phyloP scores from a whole-genome alignment of 2,113 vertebrate genomes.

The Salminus brasiliensis region DNA sequence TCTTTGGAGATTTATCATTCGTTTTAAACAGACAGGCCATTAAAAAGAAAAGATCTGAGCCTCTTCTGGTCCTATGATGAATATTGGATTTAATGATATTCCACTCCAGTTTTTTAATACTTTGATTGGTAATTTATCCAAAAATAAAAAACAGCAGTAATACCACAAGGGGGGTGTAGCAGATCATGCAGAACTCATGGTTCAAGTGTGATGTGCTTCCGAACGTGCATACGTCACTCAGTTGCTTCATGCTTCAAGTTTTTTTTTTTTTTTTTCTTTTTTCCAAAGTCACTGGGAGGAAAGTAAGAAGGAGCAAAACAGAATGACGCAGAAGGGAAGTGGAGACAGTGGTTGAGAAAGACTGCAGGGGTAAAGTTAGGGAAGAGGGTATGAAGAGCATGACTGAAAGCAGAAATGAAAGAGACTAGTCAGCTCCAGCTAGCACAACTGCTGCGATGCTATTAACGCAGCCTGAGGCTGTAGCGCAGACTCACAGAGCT shows the following conservation, averaged over 20 bases:
- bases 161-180: conserved; percentile 11
- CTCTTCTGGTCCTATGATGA: no score
- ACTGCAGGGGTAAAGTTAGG: background rate
- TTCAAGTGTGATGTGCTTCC: background rate
- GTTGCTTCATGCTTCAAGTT: background rate
- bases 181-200: background rate
- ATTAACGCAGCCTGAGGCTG: background rate
- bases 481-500: conserved; percentile 81
- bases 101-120: no score
- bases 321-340: background rate
- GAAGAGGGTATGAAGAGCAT: background rate
- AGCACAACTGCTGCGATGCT: background rate
- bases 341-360: background rate
- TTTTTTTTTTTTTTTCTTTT: background rate
- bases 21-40: no score
- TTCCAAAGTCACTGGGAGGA: background rate
- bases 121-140: no score
- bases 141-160: conserved; percentile 6
- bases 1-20: no score
- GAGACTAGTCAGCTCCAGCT: background rate
- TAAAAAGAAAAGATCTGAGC: no score
- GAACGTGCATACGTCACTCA: background rate
- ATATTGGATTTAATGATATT: no score
- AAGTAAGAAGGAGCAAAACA: background rate
- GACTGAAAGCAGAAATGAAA: background rate